Evolutionary conservation across 2,888 invertebrate genomes (phyloP).

Genomic region (Pseudeuparius sepicola): DNA sequence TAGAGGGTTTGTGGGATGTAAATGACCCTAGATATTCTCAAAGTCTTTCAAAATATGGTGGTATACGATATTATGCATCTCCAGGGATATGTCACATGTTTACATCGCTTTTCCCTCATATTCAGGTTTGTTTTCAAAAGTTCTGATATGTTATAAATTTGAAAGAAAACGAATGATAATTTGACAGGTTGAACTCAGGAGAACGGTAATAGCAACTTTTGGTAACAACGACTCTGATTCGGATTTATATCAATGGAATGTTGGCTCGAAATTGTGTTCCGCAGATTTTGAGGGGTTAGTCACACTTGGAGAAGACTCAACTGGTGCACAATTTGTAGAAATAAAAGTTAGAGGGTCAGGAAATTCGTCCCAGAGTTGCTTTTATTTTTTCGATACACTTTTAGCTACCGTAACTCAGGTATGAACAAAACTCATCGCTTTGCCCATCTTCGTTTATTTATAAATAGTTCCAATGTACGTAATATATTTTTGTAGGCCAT

Average conservation of each 20-base stretch:
- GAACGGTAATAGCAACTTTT: slow-evolving; percentile 30
- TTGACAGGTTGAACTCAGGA: slow-evolving; percentile 33
- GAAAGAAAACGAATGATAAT: no score
- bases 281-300: slow-evolving; percentile 59
- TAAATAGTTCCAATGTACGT: neutral
- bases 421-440: neutral
- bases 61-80: slow-evolving; percentile 49
- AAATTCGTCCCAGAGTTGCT: slow-evolving; percentile 46
- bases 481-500: slow-evolving; percentile 45
- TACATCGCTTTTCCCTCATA: slow-evolving; percentile 57
- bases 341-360: slow-evolving; percentile 56
- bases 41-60: slow-evolving; percentile 48
- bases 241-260: slow-evolving; percentile 63
- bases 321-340: slow-evolving; percentile 47
- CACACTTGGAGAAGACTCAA: slow-evolving; percentile 45
- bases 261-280: slow-evolving; percentile 59
- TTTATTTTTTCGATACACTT: slow-evolving; percentile 63
- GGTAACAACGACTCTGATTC: no score
- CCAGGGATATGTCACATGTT: slow-evolving; percentile 50
- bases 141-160: no score
- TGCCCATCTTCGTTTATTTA: slow-evolving; percentile 4
- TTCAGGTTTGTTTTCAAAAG: slow-evolving; percentile 49
- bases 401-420: no score
- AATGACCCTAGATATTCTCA: slow-evolving; percentile 42
- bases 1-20: slow-evolving; percentile 58